Conservation (phyloP, 2,797 vertebrate genomes). For the Cirrhinus molitorella region DNA sequence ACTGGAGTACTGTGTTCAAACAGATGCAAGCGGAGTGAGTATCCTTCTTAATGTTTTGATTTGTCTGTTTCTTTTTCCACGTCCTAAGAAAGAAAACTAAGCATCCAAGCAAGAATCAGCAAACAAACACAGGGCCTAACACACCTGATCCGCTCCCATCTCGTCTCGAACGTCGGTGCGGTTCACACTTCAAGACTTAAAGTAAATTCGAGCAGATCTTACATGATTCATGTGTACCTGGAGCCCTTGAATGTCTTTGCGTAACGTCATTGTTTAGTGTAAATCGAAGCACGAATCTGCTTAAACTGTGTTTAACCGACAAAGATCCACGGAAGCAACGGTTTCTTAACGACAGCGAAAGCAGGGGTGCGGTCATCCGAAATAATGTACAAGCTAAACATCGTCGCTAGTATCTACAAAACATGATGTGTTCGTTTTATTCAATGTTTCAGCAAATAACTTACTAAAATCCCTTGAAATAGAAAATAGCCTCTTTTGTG, state of each 20-base stretch:
- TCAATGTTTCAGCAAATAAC: conserved; percentile 80
- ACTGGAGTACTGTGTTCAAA: conserved; percentile 71
- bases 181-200: conserved; percentile 23
- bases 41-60: conserved; percentile 61
- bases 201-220: conserved; percentile 21
- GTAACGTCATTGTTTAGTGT: conserved; percentile 14
- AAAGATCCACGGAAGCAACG: conserved; percentile 28
- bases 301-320: conserved; percentile 27
- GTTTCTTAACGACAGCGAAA: conserved; percentile 17
- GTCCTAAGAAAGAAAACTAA: conserved; percentile 71
- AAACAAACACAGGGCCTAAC: conserved; percentile 68
- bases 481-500: conserved; percentile 83
- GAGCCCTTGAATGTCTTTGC: neutral
- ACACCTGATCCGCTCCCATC: conserved; percentile 61
- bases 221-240: conserved; percentile 6
- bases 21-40: conserved; percentile 68
- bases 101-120: conserved; percentile 60
- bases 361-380: conserved; percentile 68
- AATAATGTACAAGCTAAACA: conserved; percentile 56
- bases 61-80: conserved; percentile 52
- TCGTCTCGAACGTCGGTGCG: no score
- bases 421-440: conserved; percentile 75
- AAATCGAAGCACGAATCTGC: conserved; percentile 37
- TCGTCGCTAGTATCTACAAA: conserved; percentile 81
- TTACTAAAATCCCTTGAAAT: conserved; percentile 81